A percentile compares a stretch with the other conserved stretches of the same genome.
Conservation (phyloP, 2,113 vertebrate species). For the Chamaea fasciata region DNA sequence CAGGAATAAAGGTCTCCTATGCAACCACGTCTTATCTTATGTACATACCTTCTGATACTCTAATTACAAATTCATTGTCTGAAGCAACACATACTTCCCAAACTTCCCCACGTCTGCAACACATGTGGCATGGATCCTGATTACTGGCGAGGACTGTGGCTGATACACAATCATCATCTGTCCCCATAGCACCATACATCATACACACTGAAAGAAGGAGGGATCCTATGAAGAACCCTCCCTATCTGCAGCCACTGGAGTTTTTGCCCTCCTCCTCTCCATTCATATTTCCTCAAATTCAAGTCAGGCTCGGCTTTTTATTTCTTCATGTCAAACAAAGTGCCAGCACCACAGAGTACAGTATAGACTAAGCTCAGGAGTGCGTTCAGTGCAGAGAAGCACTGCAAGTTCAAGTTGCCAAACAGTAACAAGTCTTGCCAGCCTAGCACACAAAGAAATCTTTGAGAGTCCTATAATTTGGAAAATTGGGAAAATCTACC, state of each 20-base stretch:
- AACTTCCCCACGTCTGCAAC: background rate
- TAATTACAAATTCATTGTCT: conserved; percentile 15
- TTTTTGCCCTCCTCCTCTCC: conserved; percentile 10
- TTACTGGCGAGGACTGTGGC: background rate
- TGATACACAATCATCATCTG: background rate
- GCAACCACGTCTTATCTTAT: background rate
- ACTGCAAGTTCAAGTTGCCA: background rate
- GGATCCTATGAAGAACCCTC: background rate
- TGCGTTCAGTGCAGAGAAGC: background rate
- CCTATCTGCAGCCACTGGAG: background rate
- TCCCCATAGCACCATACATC: background rate
- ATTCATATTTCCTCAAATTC: background rate
- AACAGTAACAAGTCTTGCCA: background rate
- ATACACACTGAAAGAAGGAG: conserved; percentile 17
- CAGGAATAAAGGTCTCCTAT: background rate
- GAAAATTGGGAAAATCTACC: background rate
- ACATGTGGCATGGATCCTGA: background rate
- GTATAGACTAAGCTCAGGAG: background rate
- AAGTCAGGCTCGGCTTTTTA: background rate
- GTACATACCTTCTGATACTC: conserved; percentile 23
- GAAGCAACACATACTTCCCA: conserved; percentile 11
- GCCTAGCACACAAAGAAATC: background rate
- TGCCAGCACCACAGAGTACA: background rate
- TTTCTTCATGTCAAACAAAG: background rate
- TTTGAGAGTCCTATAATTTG: background rate